Base-by-base conservation (phyloP, 2,797 vertebrate genomes). In the Chrosomus eos region DNA sequence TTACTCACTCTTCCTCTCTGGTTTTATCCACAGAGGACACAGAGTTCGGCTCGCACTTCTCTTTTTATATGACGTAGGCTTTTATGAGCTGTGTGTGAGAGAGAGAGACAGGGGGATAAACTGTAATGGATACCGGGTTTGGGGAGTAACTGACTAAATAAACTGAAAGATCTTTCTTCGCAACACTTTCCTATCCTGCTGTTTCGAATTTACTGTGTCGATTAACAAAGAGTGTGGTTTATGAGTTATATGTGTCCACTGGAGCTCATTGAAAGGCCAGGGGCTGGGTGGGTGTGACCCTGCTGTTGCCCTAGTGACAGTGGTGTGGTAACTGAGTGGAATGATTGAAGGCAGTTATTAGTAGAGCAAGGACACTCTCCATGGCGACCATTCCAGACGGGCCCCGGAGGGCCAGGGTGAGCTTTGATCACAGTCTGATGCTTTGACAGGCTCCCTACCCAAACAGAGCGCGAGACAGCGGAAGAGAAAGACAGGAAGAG, bases 301-400 rank as follows among this genome's bases (percentile, higher is more conserved):
- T 48, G 62, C 89, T 87, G 88, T 89, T 87, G 89, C 88, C 80
- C 87, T 81, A 88, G 90, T 91, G 89, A 91, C 89, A 86, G 87
- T 83, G 73, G 83, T 86, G 91, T 82, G 80, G 91, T 90, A 89
- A 90, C 85, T 89, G 89, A 93, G 55, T 92, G 91, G 45, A 75
- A 94, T 94, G 92, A 94, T 91, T 91, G 93, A 95, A 91, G 91
- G 92, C 89, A 89, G 91, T 93, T 93, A 93, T 94, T 94, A 93
- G 92, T 87, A 73, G 88, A 89, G 88, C 91, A 93, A 92, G 93
- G 92, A 94, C 92, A 92, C 87, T 90, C 84, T 88, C 81, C 85
- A 86, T 79, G 81, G 43, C 14, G 75, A 83, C 81, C 55, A 43
- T 38, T 82, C 21, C 10, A 66, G 85, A 79, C 75, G 67, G 81